phyloP scores from a whole-genome alignment of 1,140 invertebrate species.

The Achatina immaculata region DNA sequence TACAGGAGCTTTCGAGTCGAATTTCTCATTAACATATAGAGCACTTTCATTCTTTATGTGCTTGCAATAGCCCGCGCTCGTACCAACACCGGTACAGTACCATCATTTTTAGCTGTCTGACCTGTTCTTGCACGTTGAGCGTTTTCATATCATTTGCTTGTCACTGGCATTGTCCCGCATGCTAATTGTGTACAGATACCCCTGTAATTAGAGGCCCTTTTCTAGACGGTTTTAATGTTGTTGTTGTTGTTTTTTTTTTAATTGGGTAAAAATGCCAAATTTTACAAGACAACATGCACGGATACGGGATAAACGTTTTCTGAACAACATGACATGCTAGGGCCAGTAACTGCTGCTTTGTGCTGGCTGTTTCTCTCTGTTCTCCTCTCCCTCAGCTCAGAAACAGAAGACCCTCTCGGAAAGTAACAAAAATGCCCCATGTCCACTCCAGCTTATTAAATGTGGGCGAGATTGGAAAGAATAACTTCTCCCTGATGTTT shows the following conservation, averaged over 20 bases:
- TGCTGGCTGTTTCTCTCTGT: too few relatives aligned
- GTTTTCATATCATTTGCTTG: background rate
- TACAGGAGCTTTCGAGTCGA: background rate
- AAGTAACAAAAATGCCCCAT: background rate
- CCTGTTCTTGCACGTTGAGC: background rate
- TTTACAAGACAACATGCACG: too few relatives aligned
- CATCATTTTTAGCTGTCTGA: constrained; percentile 1
- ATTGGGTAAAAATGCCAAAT: too few relatives aligned
- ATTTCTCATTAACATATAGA: background rate
- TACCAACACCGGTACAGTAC: background rate
- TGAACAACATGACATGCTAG: too few relatives aligned
- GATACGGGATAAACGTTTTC: too few relatives aligned
- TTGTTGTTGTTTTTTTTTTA: too few relatives aligned
- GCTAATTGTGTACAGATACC: background rate
- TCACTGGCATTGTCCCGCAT: background rate
- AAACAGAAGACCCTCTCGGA: background rate
- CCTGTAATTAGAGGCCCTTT: too few relatives aligned
- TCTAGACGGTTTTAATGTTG: too few relatives aligned
- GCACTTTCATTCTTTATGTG: background rate
- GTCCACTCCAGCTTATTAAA: constrained; percentile 19
- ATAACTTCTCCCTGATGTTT: constrained; percentile 3
- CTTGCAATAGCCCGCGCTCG: background rate
- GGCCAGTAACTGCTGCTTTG: too few relatives aligned
- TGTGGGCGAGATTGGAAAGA: constrained; percentile 16
- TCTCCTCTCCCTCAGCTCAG: background rate